Base-by-base conservation (phyloP, 2,888 invertebrate genomes). In the Orgyia antiqua region DNA sequence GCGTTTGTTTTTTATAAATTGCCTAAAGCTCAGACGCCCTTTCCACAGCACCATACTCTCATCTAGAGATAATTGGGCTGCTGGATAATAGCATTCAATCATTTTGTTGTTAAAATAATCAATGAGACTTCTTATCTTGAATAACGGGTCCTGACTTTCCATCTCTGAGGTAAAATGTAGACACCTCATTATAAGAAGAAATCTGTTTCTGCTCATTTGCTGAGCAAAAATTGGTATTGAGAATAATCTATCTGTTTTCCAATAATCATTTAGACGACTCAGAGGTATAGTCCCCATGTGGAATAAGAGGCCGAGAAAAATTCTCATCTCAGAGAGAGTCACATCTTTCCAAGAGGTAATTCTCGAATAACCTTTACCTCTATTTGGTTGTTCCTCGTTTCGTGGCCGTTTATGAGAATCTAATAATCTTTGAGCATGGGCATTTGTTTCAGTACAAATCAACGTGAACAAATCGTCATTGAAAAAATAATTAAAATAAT, bases 61-160 rank as follows among this genome's bases (percentile, higher is more conserved):
- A n/a, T n/a, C n/a, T n/a, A n/a, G n/a, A n/a, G n/a, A n/a, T n/a
- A n/a, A n/a, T n/a, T n/a, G n/a, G n/a, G n/a, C n/a, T n/a, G n/a
- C n/a, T 12, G 53, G 50, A 34, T 48, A 49, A 25, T 49, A 53
- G 25, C 39, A 41, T 21, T 26, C 31, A 7, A 29, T 24, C 43
- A 49, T 51, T 24, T 39, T 58, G 13, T 48, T 38, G 41, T 58
- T 62, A 46, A 70, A 68, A 45, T 58, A 56, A 33, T 64, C 47
- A 26, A 70, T 34, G 20, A 49, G 5, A 27, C 33, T 39, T 25
- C 36, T 31, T 26, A 45, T 32, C 24, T 42, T 45, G 27, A 27
- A 37, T 26, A 42, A 4, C 48, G 27, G 27, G 40, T 53, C 29
- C 34, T 42, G 31, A 62, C 49, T 50, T 46, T 66, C 41, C 21